Evolutionary conservation across 2,888 invertebrate genomes (phyloP), one percentile per base, ranked within the genome.

Genomic region (Brachynemurus nebulosus): DNA sequence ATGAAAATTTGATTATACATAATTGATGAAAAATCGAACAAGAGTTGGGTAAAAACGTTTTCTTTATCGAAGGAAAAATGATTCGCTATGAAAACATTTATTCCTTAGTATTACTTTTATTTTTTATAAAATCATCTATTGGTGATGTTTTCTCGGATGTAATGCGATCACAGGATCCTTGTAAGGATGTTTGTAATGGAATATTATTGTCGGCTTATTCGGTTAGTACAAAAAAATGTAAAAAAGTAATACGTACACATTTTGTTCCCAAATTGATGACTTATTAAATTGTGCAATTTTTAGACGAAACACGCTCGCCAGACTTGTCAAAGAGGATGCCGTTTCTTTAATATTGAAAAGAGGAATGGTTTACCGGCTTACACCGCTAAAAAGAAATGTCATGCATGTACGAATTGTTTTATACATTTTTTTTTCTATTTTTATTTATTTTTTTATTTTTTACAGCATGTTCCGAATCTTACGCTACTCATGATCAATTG

Each of bases 301-400:
- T 34, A 44, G 33, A 17, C 14, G 5, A 27, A 38, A 37, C 27
- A 44, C 12, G 11, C 18, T 21, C 23, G 30, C 23, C 44, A 37
- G 27, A 37, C 38, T 34, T 44, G 44, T 27, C 23, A 44, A 18
- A 17, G 44, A 37, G 44, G 44, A 7, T 44, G 44, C 34, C 21
- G 38, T 1, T 37, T 44, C 19, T 44, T 37, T 17, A 44, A 44
- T 12, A 19, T 37, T 12, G 9, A 12, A 20, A n/a, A 37, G 20
- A 14, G 37, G 12, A 18, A 37, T 37, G 18, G 12, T 19, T 19
- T 20, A 20, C 18, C 18, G 20, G 37, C 20, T 12, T 19, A 20
- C 18, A 18, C 20, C 25, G 21, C 38, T 2, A 37, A 37, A 38
- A 35, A 37, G 6, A 17, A 44, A 16, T 35, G 44, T 14, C 38